Evolutionary conservation across 2,113 vertebrate genomes (phyloP).

Genomic region (Psilopogon haemacephalus): DNA sequence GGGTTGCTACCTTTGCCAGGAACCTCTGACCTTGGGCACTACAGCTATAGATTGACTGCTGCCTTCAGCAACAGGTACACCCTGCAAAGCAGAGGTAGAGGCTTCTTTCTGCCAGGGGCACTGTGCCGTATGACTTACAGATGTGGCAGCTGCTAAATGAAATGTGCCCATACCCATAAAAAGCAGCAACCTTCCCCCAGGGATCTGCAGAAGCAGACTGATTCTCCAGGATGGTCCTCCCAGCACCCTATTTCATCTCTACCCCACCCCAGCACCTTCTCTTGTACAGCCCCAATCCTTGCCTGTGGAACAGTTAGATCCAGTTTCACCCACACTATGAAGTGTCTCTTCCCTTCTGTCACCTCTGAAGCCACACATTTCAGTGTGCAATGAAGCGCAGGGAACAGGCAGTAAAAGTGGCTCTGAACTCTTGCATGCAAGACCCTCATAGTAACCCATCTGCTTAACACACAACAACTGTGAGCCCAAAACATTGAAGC

Average conservation of each 20-base stretch:
- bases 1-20: neutral
- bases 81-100: neutral
- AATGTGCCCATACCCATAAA: neutral
- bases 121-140: neutral
- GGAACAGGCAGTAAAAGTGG: neutral
- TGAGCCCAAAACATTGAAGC: neutral
- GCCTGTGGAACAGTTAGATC: neutral
- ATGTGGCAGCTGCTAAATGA: neutral
- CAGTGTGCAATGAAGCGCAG: accelerated
- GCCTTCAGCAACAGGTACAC: neutral
- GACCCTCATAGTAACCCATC: neutral
- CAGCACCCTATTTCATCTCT: neutral
- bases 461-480: neutral
- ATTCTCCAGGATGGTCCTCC: neutral
- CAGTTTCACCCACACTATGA: neutral
- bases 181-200: neutral
- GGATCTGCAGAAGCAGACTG: neutral
- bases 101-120: neutral
- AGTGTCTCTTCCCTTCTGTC: neutral
- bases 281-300: neutral
- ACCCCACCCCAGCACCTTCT: accelerated
- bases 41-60: neutral
- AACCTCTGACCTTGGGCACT: neutral
- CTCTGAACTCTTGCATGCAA: neutral
- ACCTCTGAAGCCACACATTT: neutral